Evolutionary conservation across 2,113 vertebrate species (phyloP).

Genomic region (Apaloderma vittatum): DNA sequence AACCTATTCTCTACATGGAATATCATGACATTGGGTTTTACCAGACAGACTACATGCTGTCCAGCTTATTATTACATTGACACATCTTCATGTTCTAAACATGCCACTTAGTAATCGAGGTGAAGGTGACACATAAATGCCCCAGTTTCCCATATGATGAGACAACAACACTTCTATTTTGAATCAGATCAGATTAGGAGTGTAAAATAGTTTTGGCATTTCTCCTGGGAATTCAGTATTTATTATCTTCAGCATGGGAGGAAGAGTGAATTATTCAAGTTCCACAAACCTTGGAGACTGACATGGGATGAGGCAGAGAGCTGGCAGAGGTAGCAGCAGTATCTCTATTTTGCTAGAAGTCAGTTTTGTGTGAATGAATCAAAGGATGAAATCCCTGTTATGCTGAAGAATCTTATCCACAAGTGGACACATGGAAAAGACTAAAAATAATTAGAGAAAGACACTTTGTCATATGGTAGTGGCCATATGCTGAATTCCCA

Average conservation of each 20-base stretch:
- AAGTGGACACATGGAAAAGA: background rate
- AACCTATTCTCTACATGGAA: background rate
- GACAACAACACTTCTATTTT: background rate
- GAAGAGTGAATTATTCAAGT: background rate
- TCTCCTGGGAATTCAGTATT: background rate
- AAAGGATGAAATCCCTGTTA: background rate
- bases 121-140: background rate
- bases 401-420: background rate
- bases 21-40: background rate
- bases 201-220: background rate
- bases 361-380: background rate
- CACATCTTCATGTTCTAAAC: background rate
- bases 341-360: background rate
- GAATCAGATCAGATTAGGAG: background rate
- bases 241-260: background rate
- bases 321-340: background rate
- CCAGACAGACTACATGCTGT: background rate
- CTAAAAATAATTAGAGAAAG: background rate
- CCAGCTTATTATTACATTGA: background rate
- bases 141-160: background rate
- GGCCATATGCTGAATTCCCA: conserved; percentile 9
- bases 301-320: background rate
- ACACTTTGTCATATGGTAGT: background rate
- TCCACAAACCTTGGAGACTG: background rate
- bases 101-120: background rate